Conservation (phyloP, 2,888 invertebrate genomes). For the Drosophila mimica region DNA sequence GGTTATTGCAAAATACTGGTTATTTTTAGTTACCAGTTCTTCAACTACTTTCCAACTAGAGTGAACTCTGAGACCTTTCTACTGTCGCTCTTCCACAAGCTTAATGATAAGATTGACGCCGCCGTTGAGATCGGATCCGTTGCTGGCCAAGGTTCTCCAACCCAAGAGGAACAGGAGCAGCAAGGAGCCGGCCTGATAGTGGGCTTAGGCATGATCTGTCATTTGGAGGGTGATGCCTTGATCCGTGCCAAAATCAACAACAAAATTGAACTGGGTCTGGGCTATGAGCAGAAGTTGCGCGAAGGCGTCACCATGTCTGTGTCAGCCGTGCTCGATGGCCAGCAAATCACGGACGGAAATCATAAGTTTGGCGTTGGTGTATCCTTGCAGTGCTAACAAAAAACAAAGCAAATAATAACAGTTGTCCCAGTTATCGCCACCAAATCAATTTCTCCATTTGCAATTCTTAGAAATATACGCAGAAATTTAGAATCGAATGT, state of each 20-base stretch:
- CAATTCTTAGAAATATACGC: background rate
- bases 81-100: slow-evolving; percentile 59
- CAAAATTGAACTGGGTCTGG: slow-evolving; percentile 94
- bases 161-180: slow-evolving; percentile 85
- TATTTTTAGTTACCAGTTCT: background rate
- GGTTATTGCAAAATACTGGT: background rate
- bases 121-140: slow-evolving; percentile 47
- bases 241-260: slow-evolving; percentile 97
- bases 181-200: slow-evolving; percentile 93
- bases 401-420: background rate
- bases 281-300: slow-evolving; percentile 95
- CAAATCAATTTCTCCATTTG: slow-evolving; percentile 10
- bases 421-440: slow-evolving; percentile 3
- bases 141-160: background rate
- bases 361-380: slow-evolving; percentile 98
- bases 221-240: slow-evolving; percentile 92
- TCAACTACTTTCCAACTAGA: slow-evolving; percentile 26
- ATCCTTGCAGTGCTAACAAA: slow-evolving; percentile 93
- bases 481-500: background rate
- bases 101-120: slow-evolving; percentile 46
- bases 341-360: slow-evolving; percentile 97
- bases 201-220: slow-evolving; percentile 94
- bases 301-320: slow-evolving; percentile 95
- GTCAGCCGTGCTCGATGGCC: slow-evolving; percentile 87
- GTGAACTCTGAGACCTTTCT: slow-evolving; percentile 44